Conservation (phyloP, 2,888 invertebrate species). For the Scrobipalpa costella region DNA sequence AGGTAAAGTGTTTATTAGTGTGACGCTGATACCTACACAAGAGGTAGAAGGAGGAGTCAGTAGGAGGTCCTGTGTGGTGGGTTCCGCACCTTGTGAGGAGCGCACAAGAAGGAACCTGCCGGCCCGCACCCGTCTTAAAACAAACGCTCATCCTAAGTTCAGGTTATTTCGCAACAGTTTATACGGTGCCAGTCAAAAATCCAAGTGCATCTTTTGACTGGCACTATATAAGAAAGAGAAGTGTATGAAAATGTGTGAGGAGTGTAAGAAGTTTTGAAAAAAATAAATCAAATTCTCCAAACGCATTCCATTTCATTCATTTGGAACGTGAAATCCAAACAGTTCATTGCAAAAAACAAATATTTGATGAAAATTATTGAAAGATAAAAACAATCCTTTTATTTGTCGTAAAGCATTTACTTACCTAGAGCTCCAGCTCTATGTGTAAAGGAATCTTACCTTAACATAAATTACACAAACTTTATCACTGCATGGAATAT, state of each 20-base stretch:
- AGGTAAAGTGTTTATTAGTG: constrained; percentile 31
- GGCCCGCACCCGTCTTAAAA: constrained; percentile 25
- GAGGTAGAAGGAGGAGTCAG: constrained; percentile 27
- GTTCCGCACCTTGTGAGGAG: constrained; percentile 24
- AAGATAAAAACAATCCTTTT: constrained; percentile 18
- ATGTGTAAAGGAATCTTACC: constrained; percentile 21
- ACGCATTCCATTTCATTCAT: constrained; percentile 20
- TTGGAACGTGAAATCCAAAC: constrained; percentile 19
- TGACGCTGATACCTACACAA: constrained; percentile 31
- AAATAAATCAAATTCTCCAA: constrained; percentile 20
- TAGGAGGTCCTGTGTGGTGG: constrained; percentile 30
- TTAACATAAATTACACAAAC: constrained; percentile 22
- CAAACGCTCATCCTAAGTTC: constrained; percentile 28
- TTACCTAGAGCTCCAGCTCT: constrained; percentile 25
- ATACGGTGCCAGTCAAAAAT: constrained; percentile 25
- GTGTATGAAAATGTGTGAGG: constrained; percentile 27
- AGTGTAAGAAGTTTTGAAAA: constrained; percentile 22
- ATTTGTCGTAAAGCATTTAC: constrained; percentile 20
- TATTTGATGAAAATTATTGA: constrained; percentile 20
- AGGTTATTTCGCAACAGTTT: constrained; percentile 24
- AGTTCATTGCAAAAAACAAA: constrained; percentile 15
- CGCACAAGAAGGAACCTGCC: constrained; percentile 28
- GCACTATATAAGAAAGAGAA: constrained; percentile 19
- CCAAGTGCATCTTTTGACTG: constrained; percentile 21
- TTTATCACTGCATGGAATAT: constrained; percentile 17